A percentile compares a stretch with the other conserved stretches of the same genome.
Evolutionary conservation across 2,113 vertebrate genomes (phyloP).

Genomic region (Synchiropus splendidus): DNA sequence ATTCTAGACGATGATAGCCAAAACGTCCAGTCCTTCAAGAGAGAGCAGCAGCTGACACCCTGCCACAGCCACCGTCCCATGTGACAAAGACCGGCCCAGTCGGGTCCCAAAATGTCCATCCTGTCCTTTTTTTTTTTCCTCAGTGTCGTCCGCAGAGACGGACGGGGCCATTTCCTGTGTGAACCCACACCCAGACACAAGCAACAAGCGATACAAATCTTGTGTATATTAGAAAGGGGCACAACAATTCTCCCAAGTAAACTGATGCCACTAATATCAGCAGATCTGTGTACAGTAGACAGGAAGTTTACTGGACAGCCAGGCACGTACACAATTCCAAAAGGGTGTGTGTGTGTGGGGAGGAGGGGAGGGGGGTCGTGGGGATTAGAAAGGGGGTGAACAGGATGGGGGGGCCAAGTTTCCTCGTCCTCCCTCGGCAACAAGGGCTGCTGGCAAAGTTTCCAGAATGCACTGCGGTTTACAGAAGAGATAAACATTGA

Average conservation of each 20-base stretch:
- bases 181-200: slow-evolving; percentile 60
- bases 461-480: slow-evolving; percentile 60
- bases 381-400: not conserved
- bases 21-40: too few relatives aligned
- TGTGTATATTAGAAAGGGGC: slow-evolving; percentile 40
- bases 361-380: not conserved
- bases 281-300: slow-evolving; percentile 54
- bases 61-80: slow-evolving; percentile 16
- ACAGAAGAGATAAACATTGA: slow-evolving; percentile 62
- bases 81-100: slow-evolving; percentile 27
- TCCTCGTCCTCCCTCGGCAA: slow-evolving; percentile 45
- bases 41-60: not conserved
- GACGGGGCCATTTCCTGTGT: slow-evolving; percentile 57
- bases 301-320: slow-evolving; percentile 66
- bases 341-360: slow-evolving; percentile 8
- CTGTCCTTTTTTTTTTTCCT: slow-evolving; percentile 29
- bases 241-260: slow-evolving; percentile 53
- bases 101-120: slow-evolving; percentile 41
- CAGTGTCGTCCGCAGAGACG: slow-evolving; percentile 43
- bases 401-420: slow-evolving; percentile 26
- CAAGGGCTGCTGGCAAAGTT: slow-evolving; percentile 45
- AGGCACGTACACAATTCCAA: slow-evolving; percentile 53
- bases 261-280: slow-evolving; percentile 62
- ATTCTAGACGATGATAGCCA: too few relatives aligned
- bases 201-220: slow-evolving; percentile 45